A percentile compares a stretch with the other conserved stretches of the same genome.
phyloP scores from a whole-genome alignment of 2,888 invertebrate species.

The Drosophila aldrichi region DNA sequence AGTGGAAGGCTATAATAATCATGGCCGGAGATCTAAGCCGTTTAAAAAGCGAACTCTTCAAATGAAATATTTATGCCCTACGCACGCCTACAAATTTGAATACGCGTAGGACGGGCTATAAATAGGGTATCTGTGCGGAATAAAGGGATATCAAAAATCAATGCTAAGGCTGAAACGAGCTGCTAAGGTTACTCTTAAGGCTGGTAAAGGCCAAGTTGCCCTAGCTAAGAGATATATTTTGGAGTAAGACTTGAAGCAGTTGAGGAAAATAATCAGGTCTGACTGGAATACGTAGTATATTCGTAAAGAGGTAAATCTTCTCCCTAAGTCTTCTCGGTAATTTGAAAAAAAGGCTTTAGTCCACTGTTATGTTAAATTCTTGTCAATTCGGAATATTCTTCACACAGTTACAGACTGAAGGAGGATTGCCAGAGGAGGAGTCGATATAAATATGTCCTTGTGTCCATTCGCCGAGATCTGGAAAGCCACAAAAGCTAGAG shows the following conservation, averaged over 20 bases:
- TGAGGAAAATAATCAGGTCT: not conserved
- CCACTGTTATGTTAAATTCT: too few species aligned
- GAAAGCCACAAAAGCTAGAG: too few species aligned
- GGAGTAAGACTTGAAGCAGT: not conserved
- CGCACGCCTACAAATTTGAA: not conserved
- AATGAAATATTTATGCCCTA: not conserved
- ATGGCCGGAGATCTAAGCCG: not conserved
- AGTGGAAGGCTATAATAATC: constrained; percentile 6
- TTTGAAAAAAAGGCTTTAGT: too few species aligned
- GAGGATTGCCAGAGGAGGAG: too few species aligned
- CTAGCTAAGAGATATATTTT: not conserved
- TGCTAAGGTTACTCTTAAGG: not conserved
- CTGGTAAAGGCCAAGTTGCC: too few species aligned
- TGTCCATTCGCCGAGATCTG: too few species aligned
- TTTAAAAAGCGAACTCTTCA: not conserved
- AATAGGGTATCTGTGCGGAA: not conserved
- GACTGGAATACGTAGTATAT: not conserved
- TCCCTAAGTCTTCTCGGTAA: too few species aligned
- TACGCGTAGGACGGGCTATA: not conserved
- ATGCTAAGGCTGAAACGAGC: not conserved
- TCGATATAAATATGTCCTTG: too few species aligned
- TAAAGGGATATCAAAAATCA: not conserved
- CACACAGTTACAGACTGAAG: too few species aligned
- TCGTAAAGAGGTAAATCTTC: not conserved
- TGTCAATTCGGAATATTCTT: too few species aligned